Percentiles rank a stretch among this genome's conserved stretches.
Evolutionary conservation across 2,113 vertebrate species (phyloP).

Genomic region (Tricholaema leucomelas): DNA sequence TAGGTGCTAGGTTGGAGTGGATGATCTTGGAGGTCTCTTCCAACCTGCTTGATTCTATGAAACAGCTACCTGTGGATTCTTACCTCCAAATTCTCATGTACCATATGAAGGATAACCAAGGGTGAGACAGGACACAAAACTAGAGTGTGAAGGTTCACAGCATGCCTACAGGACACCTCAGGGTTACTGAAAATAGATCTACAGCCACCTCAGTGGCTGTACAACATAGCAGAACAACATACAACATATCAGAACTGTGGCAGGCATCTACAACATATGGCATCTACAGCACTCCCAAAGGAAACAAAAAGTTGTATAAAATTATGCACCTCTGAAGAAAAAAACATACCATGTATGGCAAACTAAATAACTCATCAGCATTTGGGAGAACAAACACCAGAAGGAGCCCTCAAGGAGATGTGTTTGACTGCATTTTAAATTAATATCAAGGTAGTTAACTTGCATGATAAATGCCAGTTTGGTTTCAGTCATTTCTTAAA

Average conservation of each 20-base stretch:
- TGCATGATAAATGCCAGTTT: neutral
- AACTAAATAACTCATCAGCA: neutral
- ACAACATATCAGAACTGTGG: neutral
- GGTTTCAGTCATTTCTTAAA: neutral
- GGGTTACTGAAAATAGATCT: neutral
- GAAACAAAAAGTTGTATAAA: neutral
- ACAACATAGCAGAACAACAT: too few species aligned
- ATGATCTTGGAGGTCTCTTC: too few species aligned
- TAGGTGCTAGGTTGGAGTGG: too few species aligned
- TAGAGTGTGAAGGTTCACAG: neutral
- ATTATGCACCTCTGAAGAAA: neutral
- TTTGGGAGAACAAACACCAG: slow-evolving; percentile 13
- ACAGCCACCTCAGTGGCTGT: neutral
- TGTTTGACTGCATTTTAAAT: neutral
- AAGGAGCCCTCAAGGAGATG: neutral
- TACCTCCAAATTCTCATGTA: neutral
- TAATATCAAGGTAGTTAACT: neutral
- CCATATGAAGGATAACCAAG: neutral
- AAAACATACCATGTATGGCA: neutral
- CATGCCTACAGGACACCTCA: neutral
- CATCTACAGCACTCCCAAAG: neutral
- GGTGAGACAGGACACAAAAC: neutral
- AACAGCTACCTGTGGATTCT: neutral
- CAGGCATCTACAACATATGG: neutral
- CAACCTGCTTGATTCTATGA: too few species aligned